Evolutionary conservation across 2,113 vertebrate genomes (phyloP).

Genomic region (Gallinago jamesoni): DNA sequence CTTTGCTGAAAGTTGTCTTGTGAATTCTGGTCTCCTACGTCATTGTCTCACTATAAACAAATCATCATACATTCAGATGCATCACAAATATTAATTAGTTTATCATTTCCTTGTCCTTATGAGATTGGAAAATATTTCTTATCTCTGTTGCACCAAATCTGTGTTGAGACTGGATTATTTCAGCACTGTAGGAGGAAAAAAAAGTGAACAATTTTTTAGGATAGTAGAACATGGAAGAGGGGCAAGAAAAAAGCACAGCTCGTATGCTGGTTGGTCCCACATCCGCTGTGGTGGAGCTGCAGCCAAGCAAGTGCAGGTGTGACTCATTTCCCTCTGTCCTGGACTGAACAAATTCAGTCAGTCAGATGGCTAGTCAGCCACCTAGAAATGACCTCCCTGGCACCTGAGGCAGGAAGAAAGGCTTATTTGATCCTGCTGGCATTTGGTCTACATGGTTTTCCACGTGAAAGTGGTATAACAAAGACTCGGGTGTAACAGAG

Average conservation of each 20-base stretch:
- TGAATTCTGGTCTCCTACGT: background rate
- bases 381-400: background rate
- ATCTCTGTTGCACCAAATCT: background rate
- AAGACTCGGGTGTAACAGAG: background rate
- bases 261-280: background rate
- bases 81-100: background rate
- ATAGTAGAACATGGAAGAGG: background rate
- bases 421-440: background rate
- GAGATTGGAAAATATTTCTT: background rate
- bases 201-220: rapidly evolving
- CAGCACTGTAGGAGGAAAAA: background rate
- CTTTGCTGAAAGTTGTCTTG: background rate
- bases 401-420: background rate
- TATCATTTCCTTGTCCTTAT: background rate
- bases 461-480: background rate
- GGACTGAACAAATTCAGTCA: background rate
- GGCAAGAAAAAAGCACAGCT: background rate
- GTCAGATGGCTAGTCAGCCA: background rate
- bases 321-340: background rate
- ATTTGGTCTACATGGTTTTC: background rate
- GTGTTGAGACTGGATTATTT: background rate
- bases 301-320: background rate
- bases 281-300: background rate
- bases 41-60: background rate
- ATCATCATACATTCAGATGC: background rate